Base-by-base conservation (phyloP, 2,797 vertebrate genomes). In the Pteronotus mesoamericanus region DNA sequence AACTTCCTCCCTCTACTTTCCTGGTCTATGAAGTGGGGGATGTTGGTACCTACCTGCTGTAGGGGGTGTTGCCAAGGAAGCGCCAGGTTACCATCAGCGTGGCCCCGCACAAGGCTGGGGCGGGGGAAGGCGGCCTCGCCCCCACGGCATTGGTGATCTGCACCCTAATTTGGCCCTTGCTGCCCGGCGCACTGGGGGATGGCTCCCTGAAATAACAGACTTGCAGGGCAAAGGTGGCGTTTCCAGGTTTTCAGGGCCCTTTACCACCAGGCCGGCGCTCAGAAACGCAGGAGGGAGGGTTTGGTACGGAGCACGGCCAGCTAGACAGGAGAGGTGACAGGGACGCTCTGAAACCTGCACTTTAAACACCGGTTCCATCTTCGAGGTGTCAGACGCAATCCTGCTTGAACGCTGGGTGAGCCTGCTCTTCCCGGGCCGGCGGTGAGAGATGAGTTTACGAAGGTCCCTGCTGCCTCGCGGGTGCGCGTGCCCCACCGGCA, bases 271-370 rank as follows among this genome's bases (percentile, higher is more conserved):
- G 48, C 55, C 1, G 74, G 72, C 1, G 26, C 55, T 7, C 53
- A 9, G 16, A 39, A 3, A 6, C 0, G 5, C 11, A 2, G 59
- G 11, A 16, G 2, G 26, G 26, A 39, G 46, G 18, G 0, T 42
- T 3, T 5, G 21, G 12, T 7, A 1, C 2, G 0, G 24, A 15
- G 48, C 5, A 0, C 2, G 0, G 15, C 32, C 14, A 2, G 3
- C 12, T 5, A 9, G 2, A 5, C 16, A 9, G 18, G 61, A 21
- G 32, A 11, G 0, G 5, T 0, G 0, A 2, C 71, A 0, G 16
- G 46, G 21, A 15, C 0, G 5, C 22, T 64, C n/a, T 0, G 2
- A 5, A 10, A 11, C 10, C n/a, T 61, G 72, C 59, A 2, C 15
- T 32, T 9, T 14, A 4, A 9, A 1, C 29, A 0, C 9, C 0